Percentiles rank a stretch among this genome's conserved stretches.
phyloP scores from a whole-genome alignment of 2,113 vertebrate species.

The Lamprotornis superbus region DNA sequence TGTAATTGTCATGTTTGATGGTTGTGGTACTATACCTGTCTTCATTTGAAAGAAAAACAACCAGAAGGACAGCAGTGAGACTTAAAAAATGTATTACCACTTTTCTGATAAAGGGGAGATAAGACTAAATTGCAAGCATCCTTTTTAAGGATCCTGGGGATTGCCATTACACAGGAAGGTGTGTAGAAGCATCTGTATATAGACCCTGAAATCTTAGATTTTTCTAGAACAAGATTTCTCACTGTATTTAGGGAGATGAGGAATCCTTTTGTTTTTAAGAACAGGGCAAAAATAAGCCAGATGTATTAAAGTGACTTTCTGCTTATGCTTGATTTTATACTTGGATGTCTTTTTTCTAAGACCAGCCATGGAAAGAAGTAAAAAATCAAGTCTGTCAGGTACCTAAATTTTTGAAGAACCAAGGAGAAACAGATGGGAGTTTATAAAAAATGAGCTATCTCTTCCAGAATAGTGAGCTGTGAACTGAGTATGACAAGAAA shows the following conservation, averaged over 20 bases:
- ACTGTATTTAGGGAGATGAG: not conserved
- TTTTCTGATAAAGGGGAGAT: not conserved
- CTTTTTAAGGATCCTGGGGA: not conserved
- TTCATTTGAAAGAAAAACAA: not conserved
- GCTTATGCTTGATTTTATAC: not conserved
- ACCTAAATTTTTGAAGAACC: not conserved
- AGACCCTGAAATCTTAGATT: not conserved
- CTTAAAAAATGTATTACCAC: not conserved
- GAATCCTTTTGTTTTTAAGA: not conserved
- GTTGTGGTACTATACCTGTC: not conserved
- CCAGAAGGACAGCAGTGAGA: not conserved
- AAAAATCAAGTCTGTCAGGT: not conserved
- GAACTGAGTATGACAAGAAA: not conserved
- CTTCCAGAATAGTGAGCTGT: not conserved
- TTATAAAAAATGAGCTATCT: not conserved
- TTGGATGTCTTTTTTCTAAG: not conserved
- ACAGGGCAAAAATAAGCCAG: not conserved
- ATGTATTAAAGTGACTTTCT: not conserved
- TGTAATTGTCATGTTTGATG: not conserved
- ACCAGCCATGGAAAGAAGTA: not conserved
- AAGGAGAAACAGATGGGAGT: not conserved
- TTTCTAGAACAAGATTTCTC: not conserved
- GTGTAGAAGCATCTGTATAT: not conserved
- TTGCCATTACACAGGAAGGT: not conserved
- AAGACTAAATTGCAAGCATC: not conserved